Base-by-base conservation (phyloP, 1,140 invertebrate species). In the Heliconius melpomene region DNA sequence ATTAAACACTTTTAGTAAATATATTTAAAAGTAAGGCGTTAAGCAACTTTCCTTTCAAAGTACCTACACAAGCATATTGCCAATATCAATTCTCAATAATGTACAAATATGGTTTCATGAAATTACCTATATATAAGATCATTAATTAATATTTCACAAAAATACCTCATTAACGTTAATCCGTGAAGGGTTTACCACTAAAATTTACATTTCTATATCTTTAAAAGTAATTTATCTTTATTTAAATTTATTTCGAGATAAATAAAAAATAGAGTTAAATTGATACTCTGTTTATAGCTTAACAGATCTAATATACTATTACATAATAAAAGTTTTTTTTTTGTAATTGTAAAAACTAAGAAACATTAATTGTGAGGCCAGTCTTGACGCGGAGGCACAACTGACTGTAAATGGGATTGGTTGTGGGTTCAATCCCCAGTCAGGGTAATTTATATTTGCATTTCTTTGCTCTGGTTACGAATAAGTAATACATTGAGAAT, bases 11-110 rank as follows among this genome's bases (percentile, higher is more conserved):
- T 18, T 1, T 18, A 52, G 50, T 7, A 52, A 23, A 29, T 66
- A 66, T 29, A 16, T 20, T 52, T 52, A 46, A 46, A 46, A 46
- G 13, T 60, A n/a, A 60, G 9, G n/a, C 57, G 26, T 60, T 26
- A 66, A 66, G 23, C 6, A 66, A 66, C 26, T 66, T 66, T 66
- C 60, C 3, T 66, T 66, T 26, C 13, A 29, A 66, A 66, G 60
- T 16, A 16, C 23, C 23, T 66, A 66, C 9, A 13, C 11, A 66
- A 66, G 57, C 11, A 11, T 66, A 29, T 66, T 66, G 5, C 60
- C 23, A 66, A 13, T n/a, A n/a, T n/a, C n/a, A 75, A 75, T 77
- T 46, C 13, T 38, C 2, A 40, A 60, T 60, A 60, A 66, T 66
- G 60, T 29, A 29, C 60, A 26, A 66, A 66, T 29, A 26, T 26